Conservation (phyloP, 2,113 vertebrate species). For the Rhinolophus sinicus region DNA sequence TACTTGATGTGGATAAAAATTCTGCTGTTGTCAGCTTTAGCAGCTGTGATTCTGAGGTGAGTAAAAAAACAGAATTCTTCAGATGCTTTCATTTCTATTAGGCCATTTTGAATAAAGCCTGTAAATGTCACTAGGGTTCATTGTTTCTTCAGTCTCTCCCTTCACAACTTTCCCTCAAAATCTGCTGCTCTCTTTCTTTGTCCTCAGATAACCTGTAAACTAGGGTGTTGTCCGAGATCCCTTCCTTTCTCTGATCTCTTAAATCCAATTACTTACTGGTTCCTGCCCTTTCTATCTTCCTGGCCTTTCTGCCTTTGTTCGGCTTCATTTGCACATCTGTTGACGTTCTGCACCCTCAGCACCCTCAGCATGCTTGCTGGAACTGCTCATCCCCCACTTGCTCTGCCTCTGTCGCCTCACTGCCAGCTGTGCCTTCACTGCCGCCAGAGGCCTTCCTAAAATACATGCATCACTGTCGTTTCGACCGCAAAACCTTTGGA, state of each 20-base stretch:
- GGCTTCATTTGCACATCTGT: neutral
- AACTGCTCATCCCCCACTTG: neutral
- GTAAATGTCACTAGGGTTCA: neutral
- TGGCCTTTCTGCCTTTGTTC: fast-evolving
- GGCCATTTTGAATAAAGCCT: neutral
- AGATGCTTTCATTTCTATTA: neutral
- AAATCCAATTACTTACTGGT: neutral
- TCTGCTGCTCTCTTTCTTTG: neutral
- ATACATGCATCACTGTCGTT: neutral
- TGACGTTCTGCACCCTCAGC: neutral
- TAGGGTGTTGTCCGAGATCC: neutral
- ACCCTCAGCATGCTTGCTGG: neutral
- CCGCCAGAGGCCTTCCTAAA: neutral
- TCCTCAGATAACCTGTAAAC: neutral
- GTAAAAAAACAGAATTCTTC: neutral
- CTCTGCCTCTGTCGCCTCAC: neutral
- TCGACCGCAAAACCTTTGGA: neutral
- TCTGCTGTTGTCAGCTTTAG: slow-evolving; percentile 98
- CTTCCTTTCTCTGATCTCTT: neutral
- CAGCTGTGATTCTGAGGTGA: slow-evolving; percentile 97
- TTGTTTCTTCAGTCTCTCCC: neutral
- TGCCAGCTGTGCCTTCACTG: neutral
- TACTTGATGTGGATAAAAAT: slow-evolving; percentile 98
- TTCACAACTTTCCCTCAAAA: neutral
- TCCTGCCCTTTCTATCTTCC: neutral